Evolutionary conservation across 2,888 invertebrate species (phyloP).

Genomic region (Parnassius smintheus): DNA sequence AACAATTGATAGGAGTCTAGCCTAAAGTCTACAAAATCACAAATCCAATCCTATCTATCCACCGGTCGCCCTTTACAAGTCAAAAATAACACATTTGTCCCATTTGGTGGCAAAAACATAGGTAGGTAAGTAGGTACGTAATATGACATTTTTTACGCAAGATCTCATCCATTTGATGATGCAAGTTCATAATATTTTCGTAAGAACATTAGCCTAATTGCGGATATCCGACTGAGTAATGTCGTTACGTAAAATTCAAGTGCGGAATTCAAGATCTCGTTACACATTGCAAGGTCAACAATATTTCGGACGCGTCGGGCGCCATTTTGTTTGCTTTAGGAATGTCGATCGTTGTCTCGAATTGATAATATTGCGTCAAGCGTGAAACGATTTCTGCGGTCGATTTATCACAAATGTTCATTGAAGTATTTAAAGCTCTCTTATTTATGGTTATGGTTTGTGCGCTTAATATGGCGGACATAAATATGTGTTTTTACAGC

Average conservation of each 20-base stretch:
- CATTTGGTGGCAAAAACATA: no score
- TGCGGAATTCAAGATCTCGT: conserved; percentile 38
- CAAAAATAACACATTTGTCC: no score
- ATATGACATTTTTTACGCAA: background rate
- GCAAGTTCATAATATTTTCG: conserved; percentile 10
- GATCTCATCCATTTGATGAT: background rate
- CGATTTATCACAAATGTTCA: conserved; percentile 46
- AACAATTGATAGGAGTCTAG: no score
- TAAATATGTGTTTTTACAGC: no score
- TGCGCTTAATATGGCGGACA: no score
- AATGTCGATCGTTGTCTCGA: conserved; percentile 46
- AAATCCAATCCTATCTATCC: no score
- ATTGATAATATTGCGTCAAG: conserved; percentile 40
- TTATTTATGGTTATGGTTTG: background rate
- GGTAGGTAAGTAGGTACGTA: no score
- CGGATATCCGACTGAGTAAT: conserved; percentile 53
- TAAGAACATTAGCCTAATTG: conserved; percentile 38
- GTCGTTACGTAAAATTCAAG: conserved; percentile 38
- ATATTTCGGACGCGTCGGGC: conserved; percentile 34
- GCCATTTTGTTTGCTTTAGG: conserved; percentile 44
- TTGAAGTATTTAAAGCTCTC: conserved; percentile 7
- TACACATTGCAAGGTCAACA: conserved; percentile 51
- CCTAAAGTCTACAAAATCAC: no score
- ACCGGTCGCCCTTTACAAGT: no score
- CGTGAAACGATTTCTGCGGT: conserved; percentile 44